Evolutionary conservation across 1,140 invertebrate species (phyloP).

Genomic region (Argopecten irradians): DNA sequence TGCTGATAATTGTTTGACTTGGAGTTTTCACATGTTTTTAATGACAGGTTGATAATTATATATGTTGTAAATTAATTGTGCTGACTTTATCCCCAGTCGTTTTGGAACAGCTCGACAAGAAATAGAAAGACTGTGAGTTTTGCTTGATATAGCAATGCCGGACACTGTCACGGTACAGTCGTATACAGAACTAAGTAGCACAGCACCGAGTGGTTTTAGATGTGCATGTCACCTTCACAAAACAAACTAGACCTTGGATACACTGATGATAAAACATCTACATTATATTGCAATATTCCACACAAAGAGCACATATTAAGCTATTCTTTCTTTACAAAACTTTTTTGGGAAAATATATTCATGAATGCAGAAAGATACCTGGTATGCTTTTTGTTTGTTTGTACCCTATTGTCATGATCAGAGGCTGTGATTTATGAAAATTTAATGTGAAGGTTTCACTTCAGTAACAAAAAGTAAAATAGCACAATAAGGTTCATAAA

Average conservation of each 20-base stretch:
- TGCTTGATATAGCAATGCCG: not conserved
- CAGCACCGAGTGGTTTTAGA: not conserved
- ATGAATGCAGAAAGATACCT: not conserved
- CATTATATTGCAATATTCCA: no score
- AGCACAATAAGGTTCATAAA: no score
- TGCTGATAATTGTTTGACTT: not conserved
- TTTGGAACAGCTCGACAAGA: not conserved
- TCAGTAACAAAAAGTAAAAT: not conserved
- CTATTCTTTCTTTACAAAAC: not conserved
- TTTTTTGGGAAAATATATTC: not conserved
- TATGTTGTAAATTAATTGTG: not conserved
- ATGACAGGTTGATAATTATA: not conserved
- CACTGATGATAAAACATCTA: not conserved
- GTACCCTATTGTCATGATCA: no score
- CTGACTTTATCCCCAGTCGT: not conserved
- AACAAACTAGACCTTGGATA: not conserved
- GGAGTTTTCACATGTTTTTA: not conserved
- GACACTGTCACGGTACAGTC: conserved; percentile 14
- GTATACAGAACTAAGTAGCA: not conserved
- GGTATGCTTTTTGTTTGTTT: no score
- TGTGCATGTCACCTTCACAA: not conserved
- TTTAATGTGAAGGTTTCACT: not conserved
- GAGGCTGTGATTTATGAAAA: not conserved
- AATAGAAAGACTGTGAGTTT: conserved; percentile 22
- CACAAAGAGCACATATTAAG: not conserved